Base-by-base conservation (phyloP, 2,888 invertebrate genomes). In the Labia minor region DNA sequence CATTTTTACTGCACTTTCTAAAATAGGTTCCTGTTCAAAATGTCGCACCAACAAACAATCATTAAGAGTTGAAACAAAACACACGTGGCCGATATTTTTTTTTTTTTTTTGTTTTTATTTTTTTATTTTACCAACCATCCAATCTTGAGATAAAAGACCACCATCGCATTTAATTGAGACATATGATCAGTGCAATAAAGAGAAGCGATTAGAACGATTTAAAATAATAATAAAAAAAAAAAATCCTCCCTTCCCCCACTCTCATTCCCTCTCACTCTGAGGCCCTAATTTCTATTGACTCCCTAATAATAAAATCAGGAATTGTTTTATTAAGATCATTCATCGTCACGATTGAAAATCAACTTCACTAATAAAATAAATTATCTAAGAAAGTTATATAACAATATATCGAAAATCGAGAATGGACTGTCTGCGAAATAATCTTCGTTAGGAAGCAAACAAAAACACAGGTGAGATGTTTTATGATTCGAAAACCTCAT, bases 291-390 rank as follows among this genome's bases (percentile, higher is more conserved):
- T 26, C 26, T 26, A 26, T 26, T 26, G 26, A 26, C 26, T 49
- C 49, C 49, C 49, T 49, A 49, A 8, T 49, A 49, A 49, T 49
- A 16, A 49, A 49, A 49, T 49, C 49, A 16, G 49, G 49, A 49
- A 49, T 49, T 49, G 49, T 49, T 49, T 49, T 49, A 49, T 49
- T 49, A 49, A 49, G 49, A 49, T 14, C n/a, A 49, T 49, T 49
- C 49, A 49, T 49, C 49, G 49, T 49, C 16, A 49, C n/a, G 49
- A 49, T n/a, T 14, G 16, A 11, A 49, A 14, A 11, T 49, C 16
- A n/a, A 16, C n/a, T 49, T 49, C 3, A 10, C 14, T 49, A 49
- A 49, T 49, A 49, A 49, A 49, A 49, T 49, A 49, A 49, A 26
- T 26, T 26, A 26, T 8, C 26, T 26, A 6, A 3, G 3, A 26